Evolutionary conservation across 2,113 vertebrate species (phyloP), one percentile per base, ranked within the genome.

Genomic region (Leptobrachium ailaonicum): DNA sequence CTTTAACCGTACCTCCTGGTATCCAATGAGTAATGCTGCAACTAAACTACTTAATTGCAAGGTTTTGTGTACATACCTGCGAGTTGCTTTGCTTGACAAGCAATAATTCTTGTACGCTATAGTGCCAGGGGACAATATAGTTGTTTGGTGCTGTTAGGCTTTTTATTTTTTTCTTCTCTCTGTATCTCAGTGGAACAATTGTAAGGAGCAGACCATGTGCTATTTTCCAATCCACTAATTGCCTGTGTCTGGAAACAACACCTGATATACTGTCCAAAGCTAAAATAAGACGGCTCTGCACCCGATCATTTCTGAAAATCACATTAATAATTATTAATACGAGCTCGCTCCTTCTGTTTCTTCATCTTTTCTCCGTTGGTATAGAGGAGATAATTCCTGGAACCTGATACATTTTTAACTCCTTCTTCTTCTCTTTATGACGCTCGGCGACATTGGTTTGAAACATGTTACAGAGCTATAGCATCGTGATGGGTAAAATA

Each of bases 141-240:
- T 90, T 92, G 88, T 94, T 94, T 90, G 89, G 85, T 88, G 81
- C 82, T 86, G 77, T 84, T 86, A 83, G 73, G 41, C 87, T 91
- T 87, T 85, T 79, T n/a, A n/a, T n/a, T 54, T 71, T 41, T 71
- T 41, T 10, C 20, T 1, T 32, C 20, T 32, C 20, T 32, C 6
- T 73, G 8, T 50, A 73, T 93, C 93, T 92, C 91, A 14, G 41
- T 77, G 87, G 93, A 91, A 84, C 89, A 88, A 87, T 87, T 90
- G 85, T 87, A 85, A 84, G 82, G 88, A 92, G 85, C 80, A 83
- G 92, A 92, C 83, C 77, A 79, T 86, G 82, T 87, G 84, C 88
- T 91, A 87, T 91, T 94, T 93, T 94, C 90, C 86, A 87, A 60
- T 86, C 84, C 83, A 91, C 86, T 95, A 96, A 96, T 96, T 96